Conservation (phyloP, 1,140 invertebrate genomes). For the Drosophila busckii region DNA sequence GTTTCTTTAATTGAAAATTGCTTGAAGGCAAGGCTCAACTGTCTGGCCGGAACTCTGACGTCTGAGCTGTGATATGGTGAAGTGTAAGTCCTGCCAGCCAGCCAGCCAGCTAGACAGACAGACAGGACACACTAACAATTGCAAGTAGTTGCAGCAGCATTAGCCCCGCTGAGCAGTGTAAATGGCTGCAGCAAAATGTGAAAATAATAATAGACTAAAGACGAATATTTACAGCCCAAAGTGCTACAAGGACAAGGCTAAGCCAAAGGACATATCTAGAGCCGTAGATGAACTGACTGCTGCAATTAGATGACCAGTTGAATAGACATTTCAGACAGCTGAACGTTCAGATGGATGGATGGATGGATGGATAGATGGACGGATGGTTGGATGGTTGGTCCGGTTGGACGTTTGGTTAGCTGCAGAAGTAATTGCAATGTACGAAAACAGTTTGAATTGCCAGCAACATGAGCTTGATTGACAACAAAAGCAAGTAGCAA, state of each 20-base stretch:
- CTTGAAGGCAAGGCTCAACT: constrained; percentile 28
- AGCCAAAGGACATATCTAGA: not conserved
- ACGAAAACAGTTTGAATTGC: constrained; percentile 27
- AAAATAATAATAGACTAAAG: constrained; percentile 58
- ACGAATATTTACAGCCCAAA: constrained; percentile 45
- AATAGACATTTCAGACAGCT: constrained; percentile 41
- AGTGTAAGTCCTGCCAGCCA: too few relatives aligned
- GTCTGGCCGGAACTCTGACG: constrained; percentile 38
- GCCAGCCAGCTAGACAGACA: constrained; percentile 6
- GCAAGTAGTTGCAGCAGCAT: constrained; percentile 18
- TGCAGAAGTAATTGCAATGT: constrained; percentile 33
- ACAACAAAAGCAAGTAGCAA: not conserved
- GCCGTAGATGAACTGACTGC: constrained; percentile 17
- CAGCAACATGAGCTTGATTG: constrained; percentile 15
- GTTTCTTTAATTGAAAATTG: not conserved
- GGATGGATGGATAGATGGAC: constrained; percentile 2
- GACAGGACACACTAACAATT: constrained; percentile 21
- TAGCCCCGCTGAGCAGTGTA: constrained; percentile 33
- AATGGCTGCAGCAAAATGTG: constrained; percentile 52
- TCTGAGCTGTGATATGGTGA: constrained; percentile 25
- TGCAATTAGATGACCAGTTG: constrained; percentile 47
- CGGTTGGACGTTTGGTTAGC: constrained; percentile 9
- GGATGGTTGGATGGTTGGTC: not conserved
- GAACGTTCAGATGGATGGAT: constrained; percentile 22
- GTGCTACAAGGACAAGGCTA: not conserved